Conservation (phyloP, 2,797 vertebrate genomes). For the Protonibea diacanthus region DNA sequence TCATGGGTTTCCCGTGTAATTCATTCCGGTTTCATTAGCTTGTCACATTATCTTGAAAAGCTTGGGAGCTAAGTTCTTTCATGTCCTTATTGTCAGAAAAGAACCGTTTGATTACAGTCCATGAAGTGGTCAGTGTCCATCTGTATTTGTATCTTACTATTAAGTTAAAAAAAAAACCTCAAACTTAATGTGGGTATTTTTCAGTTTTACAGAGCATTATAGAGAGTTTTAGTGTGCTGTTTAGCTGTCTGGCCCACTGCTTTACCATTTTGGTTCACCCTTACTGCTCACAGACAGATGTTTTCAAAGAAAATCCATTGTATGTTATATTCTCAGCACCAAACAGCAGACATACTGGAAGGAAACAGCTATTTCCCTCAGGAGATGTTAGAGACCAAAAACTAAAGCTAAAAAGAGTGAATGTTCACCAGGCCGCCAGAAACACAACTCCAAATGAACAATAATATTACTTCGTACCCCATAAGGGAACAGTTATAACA, state of each 20-base stretch:
- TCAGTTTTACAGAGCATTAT: background rate
- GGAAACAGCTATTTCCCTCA: too few species aligned
- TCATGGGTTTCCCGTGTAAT: slow-evolving; percentile 40
- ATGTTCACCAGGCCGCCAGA: background rate
- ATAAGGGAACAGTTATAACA: background rate
- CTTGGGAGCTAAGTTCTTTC: slow-evolving; percentile 8
- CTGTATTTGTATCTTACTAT: background rate
- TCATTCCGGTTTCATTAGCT: slow-evolving; percentile 52
- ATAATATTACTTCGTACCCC: background rate
- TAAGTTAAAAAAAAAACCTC: background rate
- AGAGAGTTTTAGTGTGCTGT: background rate
- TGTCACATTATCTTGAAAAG: slow-evolving; percentile 35
- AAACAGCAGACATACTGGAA: background rate
- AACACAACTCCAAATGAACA: too few species aligned
- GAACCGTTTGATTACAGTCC: background rate
- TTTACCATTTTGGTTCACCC: background rate
- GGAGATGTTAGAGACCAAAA: background rate
- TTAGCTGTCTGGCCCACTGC: background rate
- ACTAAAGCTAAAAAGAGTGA: background rate
- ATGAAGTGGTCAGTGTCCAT: background rate
- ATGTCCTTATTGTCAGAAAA: slow-evolving; percentile 30
- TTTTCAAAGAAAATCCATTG: background rate
- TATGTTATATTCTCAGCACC: background rate
- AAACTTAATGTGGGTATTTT: background rate
- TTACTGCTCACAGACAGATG: background rate